Conservation (phyloP, 1,140 invertebrate genomes). For the Octopus bimaculoides region DNA sequence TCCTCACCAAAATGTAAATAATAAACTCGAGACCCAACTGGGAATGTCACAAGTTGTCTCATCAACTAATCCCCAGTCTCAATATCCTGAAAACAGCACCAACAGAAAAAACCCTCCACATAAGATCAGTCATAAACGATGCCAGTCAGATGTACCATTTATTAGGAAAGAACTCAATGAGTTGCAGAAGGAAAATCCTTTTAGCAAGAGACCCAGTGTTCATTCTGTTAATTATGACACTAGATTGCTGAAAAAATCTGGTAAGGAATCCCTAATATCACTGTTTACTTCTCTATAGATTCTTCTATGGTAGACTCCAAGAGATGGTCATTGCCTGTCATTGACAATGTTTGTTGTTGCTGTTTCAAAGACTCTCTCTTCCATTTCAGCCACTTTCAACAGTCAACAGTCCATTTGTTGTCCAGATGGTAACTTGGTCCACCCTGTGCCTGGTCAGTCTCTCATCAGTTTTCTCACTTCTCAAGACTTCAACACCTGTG, state of each 20-base stretch:
- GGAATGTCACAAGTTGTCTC: neutral
- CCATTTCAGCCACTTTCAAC: too few species aligned
- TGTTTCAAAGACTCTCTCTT: too few species aligned
- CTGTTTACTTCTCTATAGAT: too few species aligned
- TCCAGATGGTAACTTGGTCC: slow-evolving; percentile 60
- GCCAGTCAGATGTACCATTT: neutral
- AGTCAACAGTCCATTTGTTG: neutral
- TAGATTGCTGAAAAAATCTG: too few species aligned
- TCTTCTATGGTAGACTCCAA: too few species aligned
- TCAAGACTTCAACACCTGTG: slow-evolving; percentile 71
- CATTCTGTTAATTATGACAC: too few species aligned
- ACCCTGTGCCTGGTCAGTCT: slow-evolving; percentile 71
- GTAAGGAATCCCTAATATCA: too few species aligned
- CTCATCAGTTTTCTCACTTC: slow-evolving; percentile 73
- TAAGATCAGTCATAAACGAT: neutral
- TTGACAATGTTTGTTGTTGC: too few species aligned
- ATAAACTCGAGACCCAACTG: neutral
- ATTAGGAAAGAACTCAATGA: neutral
- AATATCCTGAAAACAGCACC: neutral
- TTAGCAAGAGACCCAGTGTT: too few species aligned
- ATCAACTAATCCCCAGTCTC: neutral
- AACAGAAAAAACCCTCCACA: neutral
- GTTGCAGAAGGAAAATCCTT: too few species aligned
- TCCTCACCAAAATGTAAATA: neutral
- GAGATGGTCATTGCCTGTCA: too few species aligned